Conservation (phyloP, 1,140 invertebrate species). For the Leucophenga varia region DNA sequence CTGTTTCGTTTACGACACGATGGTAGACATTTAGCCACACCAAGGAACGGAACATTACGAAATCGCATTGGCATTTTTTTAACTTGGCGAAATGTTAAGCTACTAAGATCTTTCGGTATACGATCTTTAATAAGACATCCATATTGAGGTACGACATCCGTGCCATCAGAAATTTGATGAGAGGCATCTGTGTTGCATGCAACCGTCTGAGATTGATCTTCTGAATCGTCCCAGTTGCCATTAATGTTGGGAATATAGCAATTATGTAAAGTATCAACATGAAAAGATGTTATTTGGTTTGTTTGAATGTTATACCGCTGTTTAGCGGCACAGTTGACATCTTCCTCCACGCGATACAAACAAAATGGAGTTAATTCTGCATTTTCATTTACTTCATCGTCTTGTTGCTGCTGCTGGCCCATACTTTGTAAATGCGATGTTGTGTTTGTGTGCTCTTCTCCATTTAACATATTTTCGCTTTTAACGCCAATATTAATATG, state of each 20-base stretch:
- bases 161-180: conserved; percentile 33
- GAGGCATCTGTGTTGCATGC: not conserved
- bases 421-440: too few relatives aligned
- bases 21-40: conserved; percentile 38
- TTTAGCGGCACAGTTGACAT: conserved; percentile 52
- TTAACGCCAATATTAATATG: too few relatives aligned
- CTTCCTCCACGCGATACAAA: conserved; percentile 20
- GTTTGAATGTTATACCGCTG: conserved; percentile 38
- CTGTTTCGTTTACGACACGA: conserved; percentile 20
- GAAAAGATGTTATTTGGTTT: conserved; percentile 39
- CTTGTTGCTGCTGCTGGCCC: too few relatives aligned
- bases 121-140: conserved; percentile 31
- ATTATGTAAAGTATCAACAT: conserved; percentile 54
- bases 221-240: conserved; percentile 61
- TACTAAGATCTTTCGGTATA: conserved; percentile 46
- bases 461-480: too few relatives aligned
- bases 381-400: too few relatives aligned
- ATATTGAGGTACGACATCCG: conserved; percentile 49
- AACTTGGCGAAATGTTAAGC: conserved; percentile 18
- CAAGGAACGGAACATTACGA: conserved; percentile 27
- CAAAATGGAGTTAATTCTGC: too few relatives aligned
- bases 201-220: too few relatives aligned
- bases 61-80: too few relatives aligned
- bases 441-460: too few relatives aligned
- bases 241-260: conserved; percentile 61